phyloP scores from a whole-genome alignment of 1,140 invertebrate species.

The Streblospio benedicti region DNA sequence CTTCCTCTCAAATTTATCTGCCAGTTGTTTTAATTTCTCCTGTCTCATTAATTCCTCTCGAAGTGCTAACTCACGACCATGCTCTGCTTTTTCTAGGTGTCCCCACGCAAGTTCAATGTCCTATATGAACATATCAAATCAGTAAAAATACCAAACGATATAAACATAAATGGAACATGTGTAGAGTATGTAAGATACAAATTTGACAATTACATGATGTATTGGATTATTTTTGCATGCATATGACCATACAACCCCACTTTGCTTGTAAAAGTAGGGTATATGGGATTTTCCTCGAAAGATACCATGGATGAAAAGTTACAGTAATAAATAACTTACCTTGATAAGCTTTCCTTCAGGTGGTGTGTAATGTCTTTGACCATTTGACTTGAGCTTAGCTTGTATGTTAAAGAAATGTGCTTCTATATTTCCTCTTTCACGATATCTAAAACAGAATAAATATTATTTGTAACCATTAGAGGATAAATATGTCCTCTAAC shows the following conservation, averaged over 20 bases:
- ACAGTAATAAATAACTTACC: not conserved
- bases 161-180: constrained; percentile 45
- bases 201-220: too few species aligned
- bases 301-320: not conserved
- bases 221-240: too few species aligned
- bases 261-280: too few species aligned
- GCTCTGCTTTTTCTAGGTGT: constrained; percentile 84
- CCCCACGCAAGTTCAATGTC: constrained; percentile 91
- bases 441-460: constrained; percentile 59
- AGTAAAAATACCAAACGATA: not conserved
- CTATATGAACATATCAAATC: too few species aligned
- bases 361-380: constrained; percentile 79
- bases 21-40: constrained; percentile 86
- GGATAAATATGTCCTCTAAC: too few species aligned
- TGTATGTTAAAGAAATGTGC: constrained; percentile 94
- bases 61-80: constrained; percentile 83
- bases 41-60: constrained; percentile 83
- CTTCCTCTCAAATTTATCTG: constrained; percentile 92
- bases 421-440: constrained; percentile 93
- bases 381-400: constrained; percentile 84
- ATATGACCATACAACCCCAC: too few species aligned
- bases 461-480: constrained; percentile 1
- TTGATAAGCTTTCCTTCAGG: constrained; percentile 68
- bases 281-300: too few species aligned
- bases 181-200: not conserved